Conservation (phyloP, 2,113 vertebrate species). For the Dunckerocampus dactyliophorus region DNA sequence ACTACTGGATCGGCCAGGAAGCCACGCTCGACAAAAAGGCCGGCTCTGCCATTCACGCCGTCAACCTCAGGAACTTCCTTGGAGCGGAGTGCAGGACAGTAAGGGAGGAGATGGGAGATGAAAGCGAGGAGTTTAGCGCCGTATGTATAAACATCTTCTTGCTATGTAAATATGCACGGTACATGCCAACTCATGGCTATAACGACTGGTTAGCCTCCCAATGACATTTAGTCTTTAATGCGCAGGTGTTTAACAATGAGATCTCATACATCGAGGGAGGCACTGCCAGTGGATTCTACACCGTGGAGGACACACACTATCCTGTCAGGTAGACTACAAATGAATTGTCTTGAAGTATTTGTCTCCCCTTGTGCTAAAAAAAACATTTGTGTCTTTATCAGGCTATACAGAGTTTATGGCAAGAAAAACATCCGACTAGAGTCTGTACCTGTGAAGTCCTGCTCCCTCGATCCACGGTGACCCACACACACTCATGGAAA, state of each 20-base stretch:
- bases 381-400: slow-evolving; percentile 42
- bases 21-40: slow-evolving; percentile 96
- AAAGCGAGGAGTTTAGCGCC: slow-evolving; percentile 92
- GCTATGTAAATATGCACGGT: neutral
- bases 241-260: slow-evolving; percentile 88
- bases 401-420: slow-evolving; percentile 91
- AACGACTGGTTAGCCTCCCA: no score
- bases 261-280: slow-evolving; percentile 97
- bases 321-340: slow-evolving; percentile 74
- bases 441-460: slow-evolving; percentile 82
- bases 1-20: slow-evolving; percentile 96
- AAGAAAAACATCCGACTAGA: slow-evolving; percentile 94
- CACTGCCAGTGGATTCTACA: slow-evolving; percentile 91
- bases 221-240: neutral
- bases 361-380: neutral
- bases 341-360: neutral
- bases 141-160: slow-evolving; percentile 60
- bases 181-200: no score
- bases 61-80: slow-evolving; percentile 93
- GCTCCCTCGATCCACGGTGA: slow-evolving; percentile 89
- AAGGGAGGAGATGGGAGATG: slow-evolving; percentile 97
- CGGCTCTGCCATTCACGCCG: slow-evolving; percentile 89
- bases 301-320: slow-evolving; percentile 87
- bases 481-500: neutral
- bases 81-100: slow-evolving; percentile 88